phyloP scores from a whole-genome alignment of 2,797 vertebrate species.

The Diplodus sargus region DNA sequence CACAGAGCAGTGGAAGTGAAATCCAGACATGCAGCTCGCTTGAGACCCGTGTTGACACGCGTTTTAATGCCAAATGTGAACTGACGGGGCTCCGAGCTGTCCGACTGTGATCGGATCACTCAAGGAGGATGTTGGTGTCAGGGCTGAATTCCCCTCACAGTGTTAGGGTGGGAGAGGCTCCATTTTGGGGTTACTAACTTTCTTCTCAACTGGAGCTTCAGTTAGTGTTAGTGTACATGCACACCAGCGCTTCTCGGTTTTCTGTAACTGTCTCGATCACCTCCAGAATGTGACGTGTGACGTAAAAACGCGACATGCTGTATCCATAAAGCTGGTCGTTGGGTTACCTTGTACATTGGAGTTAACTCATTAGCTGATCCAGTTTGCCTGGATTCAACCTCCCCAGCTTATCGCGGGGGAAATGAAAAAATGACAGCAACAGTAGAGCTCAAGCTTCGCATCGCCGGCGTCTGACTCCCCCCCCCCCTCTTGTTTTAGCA shows the following conservation, averaged over 20 bases:
- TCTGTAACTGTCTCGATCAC: background rate
- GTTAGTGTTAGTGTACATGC: background rate
- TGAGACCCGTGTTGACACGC: too few species aligned
- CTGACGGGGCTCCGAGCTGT: too few species aligned
- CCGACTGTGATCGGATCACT: too few species aligned
- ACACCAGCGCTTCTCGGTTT: background rate
- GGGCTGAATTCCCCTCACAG: background rate
- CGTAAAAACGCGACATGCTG: background rate
- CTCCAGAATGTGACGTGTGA: background rate
- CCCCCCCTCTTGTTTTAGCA: background rate
- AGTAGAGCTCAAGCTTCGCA: background rate
- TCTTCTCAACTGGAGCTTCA: background rate
- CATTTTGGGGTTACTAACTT: background rate
- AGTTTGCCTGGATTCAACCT: background rate
- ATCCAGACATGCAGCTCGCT: too few species aligned
- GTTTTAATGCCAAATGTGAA: too few species aligned
- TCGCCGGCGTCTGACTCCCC: background rate
- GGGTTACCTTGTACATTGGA: background rate
- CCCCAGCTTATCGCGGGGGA: background rate
- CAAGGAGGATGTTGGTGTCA: too few species aligned
- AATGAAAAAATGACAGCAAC: slow-evolving; percentile 1
- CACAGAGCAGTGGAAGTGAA: too few species aligned
- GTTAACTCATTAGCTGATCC: background rate
- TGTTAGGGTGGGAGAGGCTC: slow-evolving; percentile 1
- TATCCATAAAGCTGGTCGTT: background rate